Evolutionary conservation across 2,113 vertebrate genomes (phyloP).

Genomic region (Phainopepla nitens): DNA sequence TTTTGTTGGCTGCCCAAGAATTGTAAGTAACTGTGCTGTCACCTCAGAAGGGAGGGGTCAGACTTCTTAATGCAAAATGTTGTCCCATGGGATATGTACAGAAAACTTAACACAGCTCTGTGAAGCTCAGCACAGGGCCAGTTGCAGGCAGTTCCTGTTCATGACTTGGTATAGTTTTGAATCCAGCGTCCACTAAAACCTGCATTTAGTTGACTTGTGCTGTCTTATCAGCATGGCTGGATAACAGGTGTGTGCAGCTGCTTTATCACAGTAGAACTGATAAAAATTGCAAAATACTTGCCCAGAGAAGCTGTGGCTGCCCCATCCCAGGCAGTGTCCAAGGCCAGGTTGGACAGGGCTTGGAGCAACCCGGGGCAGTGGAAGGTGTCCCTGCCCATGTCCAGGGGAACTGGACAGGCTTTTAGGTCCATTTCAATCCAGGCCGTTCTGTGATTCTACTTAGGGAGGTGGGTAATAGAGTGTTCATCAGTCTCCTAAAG

Average conservation of each 20-base stretch:
- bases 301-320: background rate
- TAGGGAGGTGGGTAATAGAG: background rate
- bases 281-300: background rate
- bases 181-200: background rate
- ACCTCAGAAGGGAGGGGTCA: background rate
- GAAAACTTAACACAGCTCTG: background rate
- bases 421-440: background rate
- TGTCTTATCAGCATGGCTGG: background rate
- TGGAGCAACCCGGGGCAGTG: accelerated
- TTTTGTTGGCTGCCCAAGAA: constrained; percentile 86
- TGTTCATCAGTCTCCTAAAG: background rate
- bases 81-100: background rate
- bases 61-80: background rate
- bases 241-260: background rate
- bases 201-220: background rate
- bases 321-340: background rate
- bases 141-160: background rate
- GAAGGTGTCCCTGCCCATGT: background rate
- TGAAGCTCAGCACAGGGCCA: background rate
- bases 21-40: constrained; percentile 72
- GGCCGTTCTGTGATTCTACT: background rate
- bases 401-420: background rate
- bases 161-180: background rate
- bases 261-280: background rate
- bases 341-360: background rate